Conservation (phyloP, 2,797 vertebrate genomes). For the Sebastes hubbsi region DNA sequence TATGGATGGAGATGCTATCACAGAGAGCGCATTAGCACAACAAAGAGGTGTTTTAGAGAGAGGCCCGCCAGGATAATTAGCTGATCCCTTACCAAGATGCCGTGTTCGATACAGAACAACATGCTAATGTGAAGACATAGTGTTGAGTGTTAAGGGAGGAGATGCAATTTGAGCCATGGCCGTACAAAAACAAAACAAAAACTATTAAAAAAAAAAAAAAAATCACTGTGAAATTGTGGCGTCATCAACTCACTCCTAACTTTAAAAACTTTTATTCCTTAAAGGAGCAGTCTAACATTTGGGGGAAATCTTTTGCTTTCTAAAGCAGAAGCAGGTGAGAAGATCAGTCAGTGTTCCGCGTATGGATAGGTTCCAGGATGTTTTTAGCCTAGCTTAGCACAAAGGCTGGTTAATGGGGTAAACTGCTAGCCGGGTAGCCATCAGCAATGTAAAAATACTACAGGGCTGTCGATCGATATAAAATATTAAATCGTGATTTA, state of each 20-base stretch:
- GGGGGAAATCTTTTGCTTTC: not conserved
- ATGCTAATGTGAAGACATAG: conserved; percentile 42
- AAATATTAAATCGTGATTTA: too few relatives aligned
- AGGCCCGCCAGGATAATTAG: conserved; percentile 51
- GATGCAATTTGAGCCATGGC: conserved; percentile 30
- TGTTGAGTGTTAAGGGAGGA: conserved; percentile 29
- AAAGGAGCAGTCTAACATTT: not conserved
- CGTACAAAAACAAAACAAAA: not conserved
- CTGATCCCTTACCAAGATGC: conserved; percentile 57
- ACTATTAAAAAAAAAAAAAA: not conserved
- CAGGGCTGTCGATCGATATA: not conserved
- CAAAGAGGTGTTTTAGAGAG: conserved; percentile 69
- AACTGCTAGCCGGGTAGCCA: not conserved
- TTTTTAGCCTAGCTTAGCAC: not conserved
- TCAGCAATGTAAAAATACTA: not conserved
- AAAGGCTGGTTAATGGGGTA: not conserved
- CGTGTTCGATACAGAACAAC: conserved; percentile 52
- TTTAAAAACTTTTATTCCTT: conserved; percentile 15
- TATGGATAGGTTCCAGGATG: not conserved
- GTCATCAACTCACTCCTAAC: conserved; percentile 10
- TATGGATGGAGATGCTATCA: conserved; percentile 75
- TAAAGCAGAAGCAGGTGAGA: not conserved
- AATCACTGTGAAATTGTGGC: conserved; percentile 29
- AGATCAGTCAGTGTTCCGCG: not conserved
- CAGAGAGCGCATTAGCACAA: conserved; percentile 66